A percentile compares a stretch with the other conserved stretches of the same genome.
Conservation (phyloP, 1,140 invertebrate genomes). For the Penaeus japonicus region DNA sequence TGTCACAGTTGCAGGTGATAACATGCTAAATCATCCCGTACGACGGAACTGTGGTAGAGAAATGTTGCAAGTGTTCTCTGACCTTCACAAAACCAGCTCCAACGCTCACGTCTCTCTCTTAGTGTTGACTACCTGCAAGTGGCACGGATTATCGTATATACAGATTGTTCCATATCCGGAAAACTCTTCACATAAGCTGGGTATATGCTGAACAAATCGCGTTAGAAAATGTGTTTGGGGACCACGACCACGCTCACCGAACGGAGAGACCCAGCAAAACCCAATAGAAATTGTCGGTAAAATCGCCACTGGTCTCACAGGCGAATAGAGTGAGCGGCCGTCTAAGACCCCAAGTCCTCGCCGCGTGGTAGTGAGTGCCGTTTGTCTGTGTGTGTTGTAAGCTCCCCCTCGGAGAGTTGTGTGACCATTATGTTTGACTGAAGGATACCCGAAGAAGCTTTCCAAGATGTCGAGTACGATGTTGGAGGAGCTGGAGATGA, state of each 20-base stretch:
- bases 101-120: conserved; percentile 2
- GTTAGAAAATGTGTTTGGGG: too few relatives aligned
- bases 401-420: not conserved
- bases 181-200: too few relatives aligned
- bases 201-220: too few relatives aligned
- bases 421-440: not conserved
- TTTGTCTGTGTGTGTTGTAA: not conserved
- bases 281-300: not conserved
- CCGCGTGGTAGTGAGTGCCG: not conserved
- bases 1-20: not conserved
- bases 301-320: not conserved
- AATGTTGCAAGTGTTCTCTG: not conserved
- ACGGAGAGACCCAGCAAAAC: too few relatives aligned
- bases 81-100: not conserved
- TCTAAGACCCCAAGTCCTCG: not conserved
- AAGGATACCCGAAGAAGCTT: not conserved
- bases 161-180: not conserved
- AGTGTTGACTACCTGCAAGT: not conserved
- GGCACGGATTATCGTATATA: not conserved
- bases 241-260: too few relatives aligned
- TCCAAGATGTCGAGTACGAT: conserved; percentile 28
- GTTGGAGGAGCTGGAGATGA: conserved; percentile 54
- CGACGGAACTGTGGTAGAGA: not conserved
- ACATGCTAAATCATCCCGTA: not conserved
- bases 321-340: not conserved